Conservation (phyloP, 2,888 invertebrate species). For the Apomyelois bistriatella region DNA sequence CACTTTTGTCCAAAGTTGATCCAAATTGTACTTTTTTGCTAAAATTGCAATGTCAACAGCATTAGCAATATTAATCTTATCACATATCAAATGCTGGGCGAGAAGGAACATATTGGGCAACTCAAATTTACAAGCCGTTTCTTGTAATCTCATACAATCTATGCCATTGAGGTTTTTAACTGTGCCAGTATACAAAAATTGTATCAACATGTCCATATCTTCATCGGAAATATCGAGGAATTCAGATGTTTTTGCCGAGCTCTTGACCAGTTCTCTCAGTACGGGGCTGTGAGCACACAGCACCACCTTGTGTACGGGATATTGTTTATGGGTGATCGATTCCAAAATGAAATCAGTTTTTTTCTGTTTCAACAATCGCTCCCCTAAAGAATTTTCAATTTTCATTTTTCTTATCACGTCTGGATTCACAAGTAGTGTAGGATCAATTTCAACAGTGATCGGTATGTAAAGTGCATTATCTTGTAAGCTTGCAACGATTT, state of each 20-base stretch:
- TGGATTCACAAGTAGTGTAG: constrained; percentile 36
- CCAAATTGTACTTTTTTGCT: constrained; percentile 51
- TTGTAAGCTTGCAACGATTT: constrained; percentile 27
- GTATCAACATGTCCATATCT: constrained; percentile 51
- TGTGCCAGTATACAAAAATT: constrained; percentile 58
- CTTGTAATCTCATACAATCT: constrained; percentile 45
- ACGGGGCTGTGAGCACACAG: constrained; percentile 54
- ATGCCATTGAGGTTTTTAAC: constrained; percentile 44
- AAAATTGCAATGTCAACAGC: constrained; percentile 53
- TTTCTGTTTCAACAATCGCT: constrained; percentile 37
- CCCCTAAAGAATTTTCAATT: constrained; percentile 43
- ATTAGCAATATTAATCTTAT: constrained; percentile 50
- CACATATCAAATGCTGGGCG: constrained; percentile 38
- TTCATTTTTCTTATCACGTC: constrained; percentile 48
- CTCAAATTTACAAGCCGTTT: constrained; percentile 48
- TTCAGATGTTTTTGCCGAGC: constrained; percentile 29
- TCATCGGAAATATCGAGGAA: constrained; percentile 46
- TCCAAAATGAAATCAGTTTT: constrained; percentile 49
- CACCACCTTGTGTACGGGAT: constrained; percentile 52
- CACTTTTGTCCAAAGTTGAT: constrained; percentile 39
- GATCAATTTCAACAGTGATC: constrained; percentile 38
- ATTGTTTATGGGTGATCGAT: constrained; percentile 42
- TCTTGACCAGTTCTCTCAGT: constrained; percentile 42
- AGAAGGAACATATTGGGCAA: constrained; percentile 42
- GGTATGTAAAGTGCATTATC: constrained; percentile 46